phyloP scores from a whole-genome alignment of 2,113 vertebrate species.

The Sinocyclocheilus anshuiensis region DNA sequence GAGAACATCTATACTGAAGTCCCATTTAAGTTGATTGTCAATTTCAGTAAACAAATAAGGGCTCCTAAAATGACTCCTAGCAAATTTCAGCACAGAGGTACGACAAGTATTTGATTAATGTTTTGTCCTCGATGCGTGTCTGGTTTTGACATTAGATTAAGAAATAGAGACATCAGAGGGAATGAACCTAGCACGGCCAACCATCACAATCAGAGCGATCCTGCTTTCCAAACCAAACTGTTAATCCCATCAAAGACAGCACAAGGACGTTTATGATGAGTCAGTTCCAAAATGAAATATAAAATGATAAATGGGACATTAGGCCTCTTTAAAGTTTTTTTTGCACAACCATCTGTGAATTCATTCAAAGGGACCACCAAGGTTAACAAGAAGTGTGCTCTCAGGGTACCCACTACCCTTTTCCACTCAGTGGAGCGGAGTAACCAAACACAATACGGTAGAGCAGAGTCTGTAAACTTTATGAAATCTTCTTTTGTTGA shows the following conservation, averaged over 20 bases:
- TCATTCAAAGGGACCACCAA: slow-evolving; percentile 68
- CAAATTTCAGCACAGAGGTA: slow-evolving; percentile 21
- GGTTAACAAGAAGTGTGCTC: slow-evolving; percentile 60
- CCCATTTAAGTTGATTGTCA: slow-evolving; percentile 3
- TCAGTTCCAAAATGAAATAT: slow-evolving; percentile 44
- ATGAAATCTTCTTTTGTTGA: slow-evolving; percentile 8
- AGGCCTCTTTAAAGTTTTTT: slow-evolving; percentile 22
- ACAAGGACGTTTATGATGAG: slow-evolving; percentile 31
- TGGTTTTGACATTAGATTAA: slow-evolving; percentile 36
- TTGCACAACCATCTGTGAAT: slow-evolving; percentile 68
- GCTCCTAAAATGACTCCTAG: neutral
- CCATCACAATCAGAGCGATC: slow-evolving; percentile 21
- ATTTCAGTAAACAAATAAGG: neutral
- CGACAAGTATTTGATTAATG: slow-evolving; percentile 21
- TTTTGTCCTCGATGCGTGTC: neutral
- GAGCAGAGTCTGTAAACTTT: neutral
- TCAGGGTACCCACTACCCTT: slow-evolving; percentile 47
- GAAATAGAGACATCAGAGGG: slow-evolving; percentile 24
- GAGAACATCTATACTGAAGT: neutral
- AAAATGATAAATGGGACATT: slow-evolving; percentile 41
- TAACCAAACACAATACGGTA: neutral
- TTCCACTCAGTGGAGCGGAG: neutral
- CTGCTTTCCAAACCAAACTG: slow-evolving; percentile 37
- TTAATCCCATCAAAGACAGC: slow-evolving; percentile 49
- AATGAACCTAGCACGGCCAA: slow-evolving; percentile 28